Base-by-base conservation (phyloP, 2,888 invertebrate species). In the Petrophora chlorosata region DNA sequence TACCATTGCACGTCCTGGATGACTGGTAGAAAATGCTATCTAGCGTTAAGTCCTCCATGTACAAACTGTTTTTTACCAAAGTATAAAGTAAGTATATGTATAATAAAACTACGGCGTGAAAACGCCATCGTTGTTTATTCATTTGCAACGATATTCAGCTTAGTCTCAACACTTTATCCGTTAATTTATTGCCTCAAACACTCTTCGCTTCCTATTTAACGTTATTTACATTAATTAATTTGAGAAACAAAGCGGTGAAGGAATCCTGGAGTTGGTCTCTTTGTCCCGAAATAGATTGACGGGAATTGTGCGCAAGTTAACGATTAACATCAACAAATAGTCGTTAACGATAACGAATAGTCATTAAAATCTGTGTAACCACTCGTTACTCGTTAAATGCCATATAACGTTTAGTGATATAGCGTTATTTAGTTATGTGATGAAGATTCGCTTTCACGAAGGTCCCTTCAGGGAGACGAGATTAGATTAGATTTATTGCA, bases 211-310 rank as follows among this genome's bases (percentile, higher is more conserved):
- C 53, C 53, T 56, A 54, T 52, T 50, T 48, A 48, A 41, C 42
- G 42, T 50, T 54, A 54, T 50, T 59, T 56, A 54, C 53, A 47
- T 54, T 56, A 54, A 54, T 59, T 59, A 56, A 59, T 59, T 56
- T 54, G 19, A 29, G 54, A 48, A 56, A 59, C 59, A 59, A 43
- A 39, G 49, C 49, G 26, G 16, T 12, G 32, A 17, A 35, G 45
- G 53, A 46, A 43, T 54, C 22, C 40, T 35, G 50, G 38, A 47
- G 42, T 39, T 19, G 48, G 50, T 53, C 41, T 45, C 54, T 51
- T 53, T 59, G 49, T 54, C 28, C 32, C 28, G 28, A 50, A 54
- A 57, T 54, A 54, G 34, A 44, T 40, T 45, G 50, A 44, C 38
- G 29, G 5, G 17, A 26, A 42, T 35, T 34, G 40, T 38, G 33